phyloP scores from a whole-genome alignment of 2,797 vertebrate species.

The Coregonus sp. region DNA sequence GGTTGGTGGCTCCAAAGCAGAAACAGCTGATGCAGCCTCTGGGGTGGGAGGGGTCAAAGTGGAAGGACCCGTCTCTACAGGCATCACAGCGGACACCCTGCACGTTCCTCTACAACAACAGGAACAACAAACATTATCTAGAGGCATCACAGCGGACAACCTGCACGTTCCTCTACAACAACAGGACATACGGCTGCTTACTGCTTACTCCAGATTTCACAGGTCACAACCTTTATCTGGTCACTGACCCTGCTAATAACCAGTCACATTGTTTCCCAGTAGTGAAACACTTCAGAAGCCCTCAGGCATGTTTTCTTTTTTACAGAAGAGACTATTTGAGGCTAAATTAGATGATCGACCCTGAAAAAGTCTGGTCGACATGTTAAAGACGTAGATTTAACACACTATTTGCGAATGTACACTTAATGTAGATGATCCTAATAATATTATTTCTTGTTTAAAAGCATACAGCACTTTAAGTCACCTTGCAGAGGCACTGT shows the following conservation, averaged over 20 bases:
- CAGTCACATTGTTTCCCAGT: conserved; percentile 25
- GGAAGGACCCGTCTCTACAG: conserved; percentile 85
- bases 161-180: conserved; percentile 83
- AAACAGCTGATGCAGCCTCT: conserved; percentile 89
- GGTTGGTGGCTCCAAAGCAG: conserved; percentile 84
- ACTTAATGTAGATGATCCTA: background rate
- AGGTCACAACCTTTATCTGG: conserved; percentile 17
- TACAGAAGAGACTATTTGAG: background rate
- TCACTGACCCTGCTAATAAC: conserved; percentile 15
- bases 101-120: conserved; percentile 81
- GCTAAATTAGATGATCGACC: background rate
- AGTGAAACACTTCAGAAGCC: background rate
- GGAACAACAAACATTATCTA: conserved; percentile 34
- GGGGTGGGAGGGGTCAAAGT: conserved; percentile 82
- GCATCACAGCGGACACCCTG: conserved; percentile 79
- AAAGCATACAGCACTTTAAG: background rate
- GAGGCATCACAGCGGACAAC: conserved; percentile 83
- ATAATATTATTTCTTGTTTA: background rate
- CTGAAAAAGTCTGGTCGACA: background rate
- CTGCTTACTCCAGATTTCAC: conserved; percentile 35
- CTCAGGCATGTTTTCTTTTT: background rate
- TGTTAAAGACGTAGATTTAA: background rate
- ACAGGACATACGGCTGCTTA: background rate
- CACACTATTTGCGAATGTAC: background rate
- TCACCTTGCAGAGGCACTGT: conserved; percentile 90